Evolutionary conservation across 23 tunicate genomes (phyloP), one percentile per base, ranked within the genome.

Genomic region (Aplidium turbinatum): DNA sequence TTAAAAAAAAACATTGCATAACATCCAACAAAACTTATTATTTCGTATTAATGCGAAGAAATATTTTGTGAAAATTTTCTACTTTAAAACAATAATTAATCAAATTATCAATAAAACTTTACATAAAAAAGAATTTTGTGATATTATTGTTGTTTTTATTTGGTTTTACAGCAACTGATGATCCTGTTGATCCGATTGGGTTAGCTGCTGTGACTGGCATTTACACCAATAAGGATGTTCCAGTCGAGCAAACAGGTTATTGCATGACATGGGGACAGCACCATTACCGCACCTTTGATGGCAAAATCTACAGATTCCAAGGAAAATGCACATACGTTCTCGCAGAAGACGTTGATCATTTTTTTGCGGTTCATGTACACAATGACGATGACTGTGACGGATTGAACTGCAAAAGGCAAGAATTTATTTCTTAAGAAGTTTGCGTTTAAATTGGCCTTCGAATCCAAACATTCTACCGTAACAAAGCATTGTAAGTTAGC

Each of bases 231-330:
- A 68, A 78, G 19, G 86, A 91, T 34, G 73, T 84, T 53, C 91
- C 97, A 13, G 51, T 79, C 68, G 97, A 91, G 57, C 91, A 84
- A 46, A 91, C 97, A 18, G 97, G 97, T 40, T 91, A 91, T 73
- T 91, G 97, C 73, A 84, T 84, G 85, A 91, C 91, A 1, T 91
- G 97, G 97, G 97, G 97, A 21, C 97, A 91, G 50, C 97, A 91
- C 71, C 97, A 91, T 68, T 91, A 91, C 35, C 90, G 91, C n/a
- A 91, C 91, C n/a, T 91, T 91, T 51, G 97, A 91, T 36, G 97
- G 97, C 6, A 78, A 84, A 57, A 72, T 91, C 47, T 91, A 77
- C 75, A 63, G 97, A 35, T 84, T 91, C 79, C 90, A 84, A 68
- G 97, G 97, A 30, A 91, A 84, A 45, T 91, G 97, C 80, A 67